Base-by-base conservation (phyloP, 1,140 invertebrate species). In the Caerostris darwini region DNA sequence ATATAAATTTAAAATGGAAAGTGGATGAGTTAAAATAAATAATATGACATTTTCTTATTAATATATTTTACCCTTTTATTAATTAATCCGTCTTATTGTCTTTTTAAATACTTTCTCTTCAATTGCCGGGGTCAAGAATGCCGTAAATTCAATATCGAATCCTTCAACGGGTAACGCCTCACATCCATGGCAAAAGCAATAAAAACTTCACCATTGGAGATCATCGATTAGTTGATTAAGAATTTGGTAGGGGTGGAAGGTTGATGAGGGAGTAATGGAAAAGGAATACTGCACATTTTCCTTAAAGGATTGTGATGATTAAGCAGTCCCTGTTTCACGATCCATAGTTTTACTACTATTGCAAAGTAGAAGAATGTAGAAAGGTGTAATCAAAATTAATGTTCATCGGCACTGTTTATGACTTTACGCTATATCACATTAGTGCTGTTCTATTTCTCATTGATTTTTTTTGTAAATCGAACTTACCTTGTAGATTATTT, bases 191-290 rank as follows among this genome's bases (percentile, higher is more conserved):
- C 56, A 50, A 87, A 87, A 87, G 85, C 58, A 87, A 87, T 87
- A 87, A 87, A 71, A 87, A 87, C 85, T 87, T 58, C 85, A 34
- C n/a, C 85, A 34, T 87, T 56, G 85, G 54, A 34, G 85, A 59
- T 61, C 85, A 87, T 87, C 85, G 85, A 87, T 87, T 87, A 87
- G 85, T 58, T 87, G 85, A 87, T 87, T 87, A 87, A 87, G 85
- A 87, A 58, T 87, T 59, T 34, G 85, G 17, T 8, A n/a, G 34
- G 57, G 85, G 8, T 10, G 58, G 6, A 19, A 59, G n/a, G 57
- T 7, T 10, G 56, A 50, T n/a, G 19, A 19, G 19, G 10, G 85
- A 53, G 12, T 87, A 87, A 87, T 87, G 85, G 85, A 34, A 58
- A 87, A 87, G 58, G 85, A 87, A 87, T 87, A 87, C 61, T 61